phyloP scores from a whole-genome alignment of 2,888 invertebrate genomes.

The Ectemnius lituratus region DNA sequence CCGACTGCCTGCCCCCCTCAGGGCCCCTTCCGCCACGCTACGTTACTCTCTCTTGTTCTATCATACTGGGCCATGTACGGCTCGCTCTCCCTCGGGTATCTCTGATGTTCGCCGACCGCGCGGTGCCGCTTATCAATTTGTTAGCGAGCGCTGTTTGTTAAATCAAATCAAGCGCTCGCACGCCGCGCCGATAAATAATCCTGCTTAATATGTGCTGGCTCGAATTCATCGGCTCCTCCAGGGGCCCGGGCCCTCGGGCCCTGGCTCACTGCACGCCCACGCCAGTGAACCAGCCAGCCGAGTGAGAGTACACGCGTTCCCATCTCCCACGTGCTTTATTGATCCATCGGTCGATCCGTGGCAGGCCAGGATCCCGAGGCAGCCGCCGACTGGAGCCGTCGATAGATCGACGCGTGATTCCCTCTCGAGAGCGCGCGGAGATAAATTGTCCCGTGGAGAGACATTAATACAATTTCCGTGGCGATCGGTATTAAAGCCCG shows the following conservation, averaged over 20 bases:
- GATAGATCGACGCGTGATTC: neutral
- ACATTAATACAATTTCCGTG: neutral
- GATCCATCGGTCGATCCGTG: slow-evolving; percentile 68
- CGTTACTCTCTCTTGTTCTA: slow-evolving; percentile 59
- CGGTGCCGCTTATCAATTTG: slow-evolving; percentile 76
- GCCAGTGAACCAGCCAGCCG: neutral
- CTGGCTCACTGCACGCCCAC: slow-evolving; percentile 12
- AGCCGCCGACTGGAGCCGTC: neutral
- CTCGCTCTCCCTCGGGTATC: slow-evolving; percentile 32
- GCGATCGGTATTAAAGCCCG: neutral
- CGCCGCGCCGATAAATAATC: slow-evolving; percentile 72
- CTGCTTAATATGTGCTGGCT: slow-evolving; percentile 73
- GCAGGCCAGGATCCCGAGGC: slow-evolving; percentile 10
- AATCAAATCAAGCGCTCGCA: slow-evolving; percentile 71
- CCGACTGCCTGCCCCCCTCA: slow-evolving; percentile 34
- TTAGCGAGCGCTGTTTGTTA: slow-evolving; percentile 75
- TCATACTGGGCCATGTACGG: slow-evolving; percentile 4
- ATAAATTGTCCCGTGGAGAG: neutral
- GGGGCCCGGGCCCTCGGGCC: slow-evolving; percentile 19
- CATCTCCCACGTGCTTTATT: slow-evolving; percentile 60
- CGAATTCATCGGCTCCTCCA: slow-evolving; percentile 41
- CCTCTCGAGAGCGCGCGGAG: neutral
- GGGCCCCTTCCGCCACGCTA: slow-evolving; percentile 40
- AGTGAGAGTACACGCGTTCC: slow-evolving; percentile 68
- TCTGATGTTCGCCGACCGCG: slow-evolving; percentile 75